Evolutionary conservation across 2,888 invertebrate species (phyloP).

Genomic region (Phanerotoma sp.): DNA sequence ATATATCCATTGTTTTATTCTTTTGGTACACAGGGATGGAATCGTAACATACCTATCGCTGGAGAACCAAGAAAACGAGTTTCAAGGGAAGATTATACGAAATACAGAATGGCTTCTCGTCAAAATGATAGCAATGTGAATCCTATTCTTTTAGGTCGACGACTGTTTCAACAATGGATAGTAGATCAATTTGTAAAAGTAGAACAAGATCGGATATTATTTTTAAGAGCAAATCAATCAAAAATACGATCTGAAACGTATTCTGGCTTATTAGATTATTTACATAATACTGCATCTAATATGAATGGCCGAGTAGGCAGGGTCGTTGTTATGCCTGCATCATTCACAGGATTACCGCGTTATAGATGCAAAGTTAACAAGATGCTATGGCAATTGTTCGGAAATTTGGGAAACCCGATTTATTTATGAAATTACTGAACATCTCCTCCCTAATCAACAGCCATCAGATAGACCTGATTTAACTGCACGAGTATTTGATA

Average conservation of each 20-base stretch:
- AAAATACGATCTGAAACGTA: constrained; percentile 27
- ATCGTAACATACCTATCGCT: not conserved
- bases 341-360: constrained; percentile 31
- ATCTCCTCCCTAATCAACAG: constrained; percentile 28
- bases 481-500: constrained; percentile 26
- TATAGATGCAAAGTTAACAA: constrained; percentile 33
- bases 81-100: constrained; percentile 1
- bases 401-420: constrained; percentile 30
- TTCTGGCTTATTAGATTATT: constrained; percentile 23
- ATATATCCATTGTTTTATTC: no score
- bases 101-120: constrained; percentile 20
- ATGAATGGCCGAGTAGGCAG: constrained; percentile 20
- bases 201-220: constrained; percentile 23
- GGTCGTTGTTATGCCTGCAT: constrained; percentile 31
- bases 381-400: constrained; percentile 33
- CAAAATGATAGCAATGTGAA: constrained; percentile 16
- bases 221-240: constrained; percentile 23
- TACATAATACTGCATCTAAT: constrained; percentile 10
- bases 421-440: constrained; percentile 34
- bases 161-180: constrained; percentile 27
- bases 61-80: constrained; percentile 10
- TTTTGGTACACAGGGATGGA: no score
- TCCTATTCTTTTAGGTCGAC: constrained; percentile 15
- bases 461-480: constrained; percentile 33
- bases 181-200: constrained; percentile 29